Base-by-base conservation (phyloP, 2,888 invertebrate species). In the Sphecodes monilicornis region DNA sequence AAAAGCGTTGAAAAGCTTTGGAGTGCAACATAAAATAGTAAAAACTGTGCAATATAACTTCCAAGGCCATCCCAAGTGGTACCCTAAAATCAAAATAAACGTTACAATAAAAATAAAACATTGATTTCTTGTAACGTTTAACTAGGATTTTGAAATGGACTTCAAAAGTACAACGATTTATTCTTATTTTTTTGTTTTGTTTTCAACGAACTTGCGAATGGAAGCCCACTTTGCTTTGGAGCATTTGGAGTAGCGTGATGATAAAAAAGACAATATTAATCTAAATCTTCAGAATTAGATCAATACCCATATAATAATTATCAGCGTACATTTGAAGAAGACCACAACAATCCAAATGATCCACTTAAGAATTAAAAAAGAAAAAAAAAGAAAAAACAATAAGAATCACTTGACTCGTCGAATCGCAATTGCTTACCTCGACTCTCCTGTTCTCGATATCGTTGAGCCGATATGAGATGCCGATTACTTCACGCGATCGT, bases 401-500 rank as follows among this genome's bases (percentile, higher is more conserved):
- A 54, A 11, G n/a, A 54, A 26, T 60, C 60, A 29, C 29, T 60
- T 29, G 32, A 66, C 32, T 66, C 18, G 0, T 13, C 22, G 18
- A 22, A 32, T 8, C 16, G 29, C 32, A 32, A 36, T 66, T 18
- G 36, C 71, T 76, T 29, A 78, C 83, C 46, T 84, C 50, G 76
- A 60, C 29, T 18, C 43, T 16, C 41, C 46, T 50, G 54, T 11
- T 64, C n/a, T 22, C 36, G 57, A 72, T 54, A 50, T 72, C 41
- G 75, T 32, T 26, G 32, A 43, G 26, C n/a, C 13, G 16, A 29
- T 69, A 10, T 29, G n/a, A 13, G 16, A 10, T 60, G 22, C 60
- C n/a, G 50, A 69, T 76, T 79, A 83, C 46, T 79, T 57, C 60
- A 18, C 64, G 60, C 60, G 64, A 76, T 72, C 57, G 71, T 46